Evolutionary conservation across 1,140 invertebrate genomes (phyloP).

Genomic region (Drosophila busckii): DNA sequence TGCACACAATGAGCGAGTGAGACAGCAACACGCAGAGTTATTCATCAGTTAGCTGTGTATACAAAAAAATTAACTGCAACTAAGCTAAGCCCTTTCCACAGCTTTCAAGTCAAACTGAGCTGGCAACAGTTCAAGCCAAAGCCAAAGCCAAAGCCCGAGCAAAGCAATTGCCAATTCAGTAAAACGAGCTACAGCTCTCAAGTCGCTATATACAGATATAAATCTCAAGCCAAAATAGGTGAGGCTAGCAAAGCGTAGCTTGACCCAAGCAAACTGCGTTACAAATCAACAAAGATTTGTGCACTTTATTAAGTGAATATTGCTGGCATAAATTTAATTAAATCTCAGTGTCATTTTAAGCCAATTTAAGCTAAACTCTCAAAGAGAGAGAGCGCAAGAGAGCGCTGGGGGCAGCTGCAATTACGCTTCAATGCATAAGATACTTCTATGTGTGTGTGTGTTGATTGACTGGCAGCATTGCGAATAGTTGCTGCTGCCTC

Average conservation of each 20-base stretch:
- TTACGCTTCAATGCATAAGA: constrained; percentile 72
- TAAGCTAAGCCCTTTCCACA: constrained; percentile 55
- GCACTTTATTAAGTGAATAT: no score
- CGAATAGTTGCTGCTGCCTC: constrained; percentile 16
- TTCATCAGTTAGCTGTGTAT: constrained; percentile 27
- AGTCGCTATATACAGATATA: no score
- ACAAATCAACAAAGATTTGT: no score
- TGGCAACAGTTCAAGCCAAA: constrained; percentile 24
- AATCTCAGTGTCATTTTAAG: no score
- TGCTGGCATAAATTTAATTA: no score
- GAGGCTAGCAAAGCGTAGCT: no score
- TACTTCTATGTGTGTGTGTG: constrained; percentile 37
- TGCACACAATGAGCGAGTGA: constrained; percentile 50
- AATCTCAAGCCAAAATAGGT: no score
- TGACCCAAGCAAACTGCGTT: no score
- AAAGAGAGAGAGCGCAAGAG: background rate
- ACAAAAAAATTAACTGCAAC: constrained; percentile 60
- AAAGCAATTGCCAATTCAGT: no score
- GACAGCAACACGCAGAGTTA: constrained; percentile 27
- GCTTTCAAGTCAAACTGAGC: no score
- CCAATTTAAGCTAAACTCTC: no score
- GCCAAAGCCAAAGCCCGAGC: constrained; percentile 28
- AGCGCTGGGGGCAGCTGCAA: constrained; percentile 41
- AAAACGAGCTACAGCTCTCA: no score
- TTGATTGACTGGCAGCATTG: constrained; percentile 6